Conservation (phyloP, 2,888 invertebrate species). For the Parascotia fuliginaria region DNA sequence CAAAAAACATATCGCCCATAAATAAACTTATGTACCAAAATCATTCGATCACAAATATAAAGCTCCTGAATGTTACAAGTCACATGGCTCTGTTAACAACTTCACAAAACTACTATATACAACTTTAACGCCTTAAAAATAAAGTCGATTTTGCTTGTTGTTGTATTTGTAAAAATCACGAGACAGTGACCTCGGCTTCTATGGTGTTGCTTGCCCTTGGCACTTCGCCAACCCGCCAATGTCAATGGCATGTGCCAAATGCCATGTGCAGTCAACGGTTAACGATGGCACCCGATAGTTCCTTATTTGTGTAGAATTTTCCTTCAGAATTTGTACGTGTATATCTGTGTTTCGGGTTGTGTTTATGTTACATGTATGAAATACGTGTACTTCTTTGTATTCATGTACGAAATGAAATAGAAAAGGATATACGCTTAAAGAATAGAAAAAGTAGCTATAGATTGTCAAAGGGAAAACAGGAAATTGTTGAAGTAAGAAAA, state of each 20-base stretch:
- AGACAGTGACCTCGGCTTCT: constrained; percentile 56
- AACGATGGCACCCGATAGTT: constrained; percentile 18
- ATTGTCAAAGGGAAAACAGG: no score
- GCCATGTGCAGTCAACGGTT: constrained; percentile 56
- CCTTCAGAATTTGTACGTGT: neutral
- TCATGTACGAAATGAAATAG: no score
- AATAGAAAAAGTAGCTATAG: no score
- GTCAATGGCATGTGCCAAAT: constrained; percentile 71
- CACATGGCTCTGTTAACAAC: constrained; percentile 44
- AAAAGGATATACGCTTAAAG: no score
- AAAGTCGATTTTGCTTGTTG: constrained; percentile 16
- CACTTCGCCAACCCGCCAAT: constrained; percentile 66
- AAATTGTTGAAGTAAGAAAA: no score
- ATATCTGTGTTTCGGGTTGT: neutral
- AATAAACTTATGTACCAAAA: no score
- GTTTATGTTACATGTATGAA: no score
- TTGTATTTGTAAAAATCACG: constrained; percentile 12
- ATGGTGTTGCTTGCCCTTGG: constrained; percentile 59
- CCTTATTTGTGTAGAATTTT: constrained; percentile 9
- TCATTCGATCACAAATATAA: constrained; percentile 31
- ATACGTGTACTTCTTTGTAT: no score
- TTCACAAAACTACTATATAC: constrained; percentile 14
- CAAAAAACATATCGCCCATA: no score
- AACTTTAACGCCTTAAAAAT: neutral
- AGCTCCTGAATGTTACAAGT: constrained; percentile 48